Evolutionary conservation across 2,888 invertebrate species (phyloP), one percentile per base, ranked within the genome.

Genomic region (Eilema depressum): DNA sequence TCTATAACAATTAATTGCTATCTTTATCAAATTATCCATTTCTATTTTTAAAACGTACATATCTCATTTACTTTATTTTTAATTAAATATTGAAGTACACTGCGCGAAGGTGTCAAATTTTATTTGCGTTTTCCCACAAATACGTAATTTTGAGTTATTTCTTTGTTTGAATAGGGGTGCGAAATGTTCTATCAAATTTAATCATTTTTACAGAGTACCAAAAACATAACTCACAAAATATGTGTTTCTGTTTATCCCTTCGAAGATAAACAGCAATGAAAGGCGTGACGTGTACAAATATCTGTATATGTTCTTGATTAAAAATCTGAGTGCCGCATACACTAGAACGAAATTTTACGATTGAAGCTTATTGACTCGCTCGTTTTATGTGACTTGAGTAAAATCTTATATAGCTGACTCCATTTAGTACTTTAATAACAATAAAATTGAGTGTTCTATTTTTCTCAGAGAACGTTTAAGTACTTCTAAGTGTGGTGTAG

Each of bases 361-460:
- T 60, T 30, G 30, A 56, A 65, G 3, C 60, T 60, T 68, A 68
- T 68, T 28, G 41, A 61, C 25, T 41, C 3, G 47, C 53, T 11
- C 23, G 56, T 60, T 64, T 69, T 64, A 64, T 60, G 59, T 17
- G 41, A 60, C 57, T 64, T 60, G 26, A 64, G 26, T 64, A 59
- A 64, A 64, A 69, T 63, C 47, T 47, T 59, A 68, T 64, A 64
- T 30, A 17, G 47, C 59, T 30, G 64, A 64, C 47, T 23, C 28
- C 7, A 57, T 64, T 60, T 69, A 25, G 20, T 30, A 23, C 53
- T 61, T 56, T 23, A 60, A 59, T 64, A 64, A 69, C 57, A 64
- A 69, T 64, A 69, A 59, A 41, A 47, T 64, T 69, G 30, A 64
- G 47, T 69, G 30, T 17, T 47, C 26, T 64, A 59, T 69, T 69